Percentiles rank a stretch among this genome's conserved stretches.
Evolutionary conservation across 2,113 vertebrate genomes (phyloP).

Genomic region (Gyps fulvus): DNA sequence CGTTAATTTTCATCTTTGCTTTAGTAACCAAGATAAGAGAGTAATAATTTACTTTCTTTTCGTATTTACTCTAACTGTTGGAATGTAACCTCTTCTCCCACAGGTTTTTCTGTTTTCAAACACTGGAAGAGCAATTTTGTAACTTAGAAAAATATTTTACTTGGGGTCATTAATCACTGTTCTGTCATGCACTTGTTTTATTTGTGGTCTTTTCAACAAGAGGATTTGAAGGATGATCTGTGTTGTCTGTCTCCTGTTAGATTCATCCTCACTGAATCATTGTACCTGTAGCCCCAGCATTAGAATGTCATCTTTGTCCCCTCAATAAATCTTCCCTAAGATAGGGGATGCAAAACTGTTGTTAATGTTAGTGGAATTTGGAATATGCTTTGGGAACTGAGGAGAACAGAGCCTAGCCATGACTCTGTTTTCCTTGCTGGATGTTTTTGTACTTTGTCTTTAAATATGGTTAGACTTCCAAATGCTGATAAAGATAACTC

Average conservation of each 20-base stretch:
- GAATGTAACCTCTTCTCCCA: slow-evolving; percentile 31
- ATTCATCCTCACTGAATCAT: neutral
- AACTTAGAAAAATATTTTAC: slow-evolving; percentile 26
- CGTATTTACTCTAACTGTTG: neutral
- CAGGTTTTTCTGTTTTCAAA: slow-evolving; percentile 28
- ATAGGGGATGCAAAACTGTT: neutral
- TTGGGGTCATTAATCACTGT: slow-evolving; percentile 26
- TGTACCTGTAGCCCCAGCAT: neutral
- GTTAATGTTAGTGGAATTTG: slow-evolving; percentile 13
- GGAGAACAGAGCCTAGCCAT: neutral
- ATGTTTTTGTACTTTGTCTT: slow-evolving; percentile 13
- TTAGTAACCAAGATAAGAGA: slow-evolving; percentile 27
- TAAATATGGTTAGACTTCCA: neutral
- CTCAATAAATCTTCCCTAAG: slow-evolving; percentile 11
- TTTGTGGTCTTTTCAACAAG: slow-evolving; percentile 34
- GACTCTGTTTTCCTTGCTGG: neutral
- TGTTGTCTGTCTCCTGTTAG: neutral
- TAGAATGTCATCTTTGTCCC: neutral
- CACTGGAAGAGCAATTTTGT: slow-evolving; percentile 34
- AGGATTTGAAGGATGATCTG: slow-evolving; percentile 7
- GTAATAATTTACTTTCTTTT: slow-evolving; percentile 46
- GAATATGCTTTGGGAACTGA: slow-evolving; percentile 1
- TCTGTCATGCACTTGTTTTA: slow-evolving; percentile 25
- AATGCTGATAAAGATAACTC: neutral
- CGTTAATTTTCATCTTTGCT: slow-evolving; percentile 8